Conservation (phyloP, 2,113 vertebrate genomes). For the Calidris pygmaea region DNA sequence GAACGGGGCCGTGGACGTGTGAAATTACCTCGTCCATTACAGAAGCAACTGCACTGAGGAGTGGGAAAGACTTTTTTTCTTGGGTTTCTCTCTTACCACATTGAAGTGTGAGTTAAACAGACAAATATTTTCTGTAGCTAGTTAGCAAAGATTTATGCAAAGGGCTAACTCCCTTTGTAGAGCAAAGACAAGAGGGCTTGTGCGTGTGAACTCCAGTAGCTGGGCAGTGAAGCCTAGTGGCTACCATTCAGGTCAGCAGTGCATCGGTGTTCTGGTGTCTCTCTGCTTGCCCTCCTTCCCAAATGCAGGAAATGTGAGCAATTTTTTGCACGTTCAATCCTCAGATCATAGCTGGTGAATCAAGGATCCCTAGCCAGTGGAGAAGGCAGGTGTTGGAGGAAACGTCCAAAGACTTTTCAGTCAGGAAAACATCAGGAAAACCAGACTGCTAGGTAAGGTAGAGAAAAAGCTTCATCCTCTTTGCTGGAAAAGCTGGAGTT, state of each 20-base stretch:
- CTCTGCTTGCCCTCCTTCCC: not conserved
- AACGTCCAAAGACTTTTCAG: not conserved
- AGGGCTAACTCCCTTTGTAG: not conserved
- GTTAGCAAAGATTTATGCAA: not conserved
- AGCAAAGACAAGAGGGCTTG: not conserved
- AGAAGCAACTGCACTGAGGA: not conserved
- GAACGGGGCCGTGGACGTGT: too few species aligned
- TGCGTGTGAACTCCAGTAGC: accelerated
- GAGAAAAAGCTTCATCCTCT: not conserved
- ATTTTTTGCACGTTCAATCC: not conserved
- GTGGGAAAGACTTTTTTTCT: not conserved
- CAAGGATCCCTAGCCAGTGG: not conserved
- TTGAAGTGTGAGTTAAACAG: not conserved
- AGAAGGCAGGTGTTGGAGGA: not conserved
- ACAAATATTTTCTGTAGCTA: accelerated
- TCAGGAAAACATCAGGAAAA: not conserved
- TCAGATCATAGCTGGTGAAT: not conserved
- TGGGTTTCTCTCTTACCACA: not conserved
- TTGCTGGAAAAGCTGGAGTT: not conserved
- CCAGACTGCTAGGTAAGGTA: not conserved
- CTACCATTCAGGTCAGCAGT: not conserved
- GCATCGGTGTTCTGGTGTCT: not conserved
- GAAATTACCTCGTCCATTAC: not conserved
- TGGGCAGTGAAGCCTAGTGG: not conserved
- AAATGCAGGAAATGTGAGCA: not conserved